Evolutionary conservation across 1,140 invertebrate genomes (phyloP), one percentile per base, ranked within the genome.

Genomic region (Drosophila sucinea): DNA sequence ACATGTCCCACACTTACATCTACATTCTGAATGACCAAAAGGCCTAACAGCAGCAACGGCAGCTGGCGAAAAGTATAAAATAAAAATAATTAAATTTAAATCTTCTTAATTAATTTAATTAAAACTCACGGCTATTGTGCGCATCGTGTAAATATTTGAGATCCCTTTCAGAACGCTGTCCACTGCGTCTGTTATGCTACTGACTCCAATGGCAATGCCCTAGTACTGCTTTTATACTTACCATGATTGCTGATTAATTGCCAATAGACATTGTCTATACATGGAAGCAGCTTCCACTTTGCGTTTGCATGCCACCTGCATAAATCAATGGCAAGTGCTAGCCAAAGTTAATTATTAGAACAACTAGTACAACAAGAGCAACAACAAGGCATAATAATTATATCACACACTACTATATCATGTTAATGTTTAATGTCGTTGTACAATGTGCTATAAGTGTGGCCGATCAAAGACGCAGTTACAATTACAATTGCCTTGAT

Each of bases 301-400:
- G 78, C 70, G 60, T 70, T 68, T 67, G 78, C 70, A 70, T 70
- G 67, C 54, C 67, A 66, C 44, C 56, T 73, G 76, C 83, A 86
- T 86, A 86, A 86, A 86, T 86, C 83, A 87, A 87, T 70, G 67
- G 73, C 83, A 87, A 87, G 72, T 71, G 73, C 64, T 68, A 76
- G 73, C 68, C 75, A 60, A 67, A 67, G 77, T 70, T 86, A 86
- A 86, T 86, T 85, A 71, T 58, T 63, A 62, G 72, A 77, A 66
- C 62, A 75, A 62, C 74, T 78, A 17, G 17, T 17, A 81, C 81
- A 75, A 72, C 68, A 66, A 66, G 35, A 54, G 60, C 35, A 38
- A 51, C 44, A 47, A 67, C 73, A 73, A 63, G 64, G 27, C 23
- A 51, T 51, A 51, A 51, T 27, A 51, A 51, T 51, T 51, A 23